Conservation (phyloP, 2,888 invertebrate species). For the Psylliodes chrysocephalus region DNA sequence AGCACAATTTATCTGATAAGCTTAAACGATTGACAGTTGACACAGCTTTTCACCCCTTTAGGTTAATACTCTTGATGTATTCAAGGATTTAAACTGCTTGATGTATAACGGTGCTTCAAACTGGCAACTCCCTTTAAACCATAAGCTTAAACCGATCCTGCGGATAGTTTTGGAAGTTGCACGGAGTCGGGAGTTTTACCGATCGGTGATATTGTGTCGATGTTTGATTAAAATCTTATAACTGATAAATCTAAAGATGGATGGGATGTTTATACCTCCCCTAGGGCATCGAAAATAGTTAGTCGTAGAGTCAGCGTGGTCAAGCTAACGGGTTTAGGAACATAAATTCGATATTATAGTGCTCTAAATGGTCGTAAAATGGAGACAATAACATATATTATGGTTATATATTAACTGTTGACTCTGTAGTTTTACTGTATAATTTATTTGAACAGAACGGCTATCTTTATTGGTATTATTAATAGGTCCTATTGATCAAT, state of each 20-base stretch:
- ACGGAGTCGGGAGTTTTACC: not conserved
- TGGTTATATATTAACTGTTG: not conserved
- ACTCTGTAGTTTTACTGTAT: not conserved
- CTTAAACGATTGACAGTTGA: no score
- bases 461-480: not conserved
- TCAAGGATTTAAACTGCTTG: no score
- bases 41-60: no score
- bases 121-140: no score
- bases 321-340: not conserved
- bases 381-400: not conserved
- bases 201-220: slow-evolving; percentile 11
- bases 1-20: no score
- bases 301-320: not conserved
- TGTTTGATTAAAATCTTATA: slow-evolving; percentile 28
- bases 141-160: no score
- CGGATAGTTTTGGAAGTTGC: not conserved
- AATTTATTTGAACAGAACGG: not conserved
- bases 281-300: not conserved
- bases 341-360: slow-evolving; percentile 4
- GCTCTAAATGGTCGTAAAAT: slow-evolving; percentile 2
- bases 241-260: slow-evolving; percentile 20
- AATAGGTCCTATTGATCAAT: not conserved
- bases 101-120: no score
- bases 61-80: no score
- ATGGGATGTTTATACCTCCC: slow-evolving; percentile 15